Percentiles rank a stretch among this genome's conserved stretches.
phyloP scores from a whole-genome alignment of 2,113 vertebrate genomes.

The Nothobranchius furzeri region DNA sequence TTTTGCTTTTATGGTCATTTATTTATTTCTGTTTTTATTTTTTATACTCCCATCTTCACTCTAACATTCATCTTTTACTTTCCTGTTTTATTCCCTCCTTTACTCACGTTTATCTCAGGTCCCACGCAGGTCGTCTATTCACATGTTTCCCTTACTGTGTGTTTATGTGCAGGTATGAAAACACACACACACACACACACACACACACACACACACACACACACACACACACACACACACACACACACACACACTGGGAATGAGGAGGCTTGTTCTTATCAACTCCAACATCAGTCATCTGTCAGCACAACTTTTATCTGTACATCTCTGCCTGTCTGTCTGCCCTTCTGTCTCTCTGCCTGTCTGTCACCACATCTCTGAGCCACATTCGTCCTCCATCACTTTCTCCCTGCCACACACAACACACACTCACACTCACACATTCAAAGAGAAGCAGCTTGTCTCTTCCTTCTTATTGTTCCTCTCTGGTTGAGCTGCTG shows the following conservation, averaged over 20 bases:
- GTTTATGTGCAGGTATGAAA: not conserved
- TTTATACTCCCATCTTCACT: no score
- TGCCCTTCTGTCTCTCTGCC: conserved; percentile 24
- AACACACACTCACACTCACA: conserved; percentile 25
- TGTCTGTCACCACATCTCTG: conserved; percentile 41
- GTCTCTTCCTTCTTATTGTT: conserved; percentile 61
- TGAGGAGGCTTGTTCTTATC: conserved; percentile 59
- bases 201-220: conserved; percentile 10
- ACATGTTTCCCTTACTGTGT: conserved; percentile 15
- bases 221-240: conserved; percentile 16
- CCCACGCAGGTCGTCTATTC: not conserved
- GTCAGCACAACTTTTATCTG: conserved; percentile 71
- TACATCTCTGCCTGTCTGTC: conserved; percentile 51
- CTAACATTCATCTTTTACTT: not conserved
- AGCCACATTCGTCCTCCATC: conserved; percentile 8
- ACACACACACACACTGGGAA: conserved; percentile 19
- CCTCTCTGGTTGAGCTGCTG: conserved; percentile 60
- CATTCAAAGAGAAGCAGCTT: conserved; percentile 30
- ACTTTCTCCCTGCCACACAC: conserved; percentile 13
- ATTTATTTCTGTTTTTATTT: not conserved
- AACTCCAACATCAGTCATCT: conserved; percentile 68
- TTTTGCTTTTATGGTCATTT: not conserved
- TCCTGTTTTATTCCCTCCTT: not conserved
- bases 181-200: no score
- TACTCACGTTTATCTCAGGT: not conserved